Evolutionary conservation across 2,113 vertebrate species (phyloP).

Genomic region (Psilopsiagon aurifrons): DNA sequence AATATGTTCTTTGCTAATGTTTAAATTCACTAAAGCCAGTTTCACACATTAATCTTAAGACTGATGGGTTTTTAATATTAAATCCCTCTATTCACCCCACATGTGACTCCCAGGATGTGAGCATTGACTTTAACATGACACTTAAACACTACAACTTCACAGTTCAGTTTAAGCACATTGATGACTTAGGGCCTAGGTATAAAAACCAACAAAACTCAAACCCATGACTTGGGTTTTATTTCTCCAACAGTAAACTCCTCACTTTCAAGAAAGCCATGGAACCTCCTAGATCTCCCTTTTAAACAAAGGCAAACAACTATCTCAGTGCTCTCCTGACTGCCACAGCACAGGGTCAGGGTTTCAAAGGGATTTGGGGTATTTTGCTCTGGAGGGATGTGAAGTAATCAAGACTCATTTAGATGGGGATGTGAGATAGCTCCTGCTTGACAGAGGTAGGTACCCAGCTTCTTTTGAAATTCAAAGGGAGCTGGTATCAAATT

Average conservation of each 20-base stretch:
- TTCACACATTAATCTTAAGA: background rate
- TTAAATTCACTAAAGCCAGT: background rate
- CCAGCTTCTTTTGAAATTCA: constrained; percentile 53
- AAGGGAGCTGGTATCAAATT: constrained; percentile 50
- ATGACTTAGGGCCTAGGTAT: background rate
- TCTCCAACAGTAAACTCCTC: background rate
- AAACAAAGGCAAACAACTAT: constrained; percentile 9
- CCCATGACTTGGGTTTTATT: background rate
- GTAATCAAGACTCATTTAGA: constrained; percentile 55
- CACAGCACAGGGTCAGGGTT: background rate
- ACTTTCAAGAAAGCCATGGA: background rate
- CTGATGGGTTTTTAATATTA: background rate
- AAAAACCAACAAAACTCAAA: background rate
- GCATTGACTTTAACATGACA: background rate
- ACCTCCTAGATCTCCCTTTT: background rate
- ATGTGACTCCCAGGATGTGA: background rate
- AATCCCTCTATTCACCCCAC: background rate
- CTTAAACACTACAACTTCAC: background rate
- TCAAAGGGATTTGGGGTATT: constrained; percentile 39
- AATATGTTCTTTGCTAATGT: background rate
- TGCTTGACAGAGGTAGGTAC: constrained; percentile 32
- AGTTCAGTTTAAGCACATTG: background rate
- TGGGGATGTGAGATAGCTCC: constrained; percentile 56
- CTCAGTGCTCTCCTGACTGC: background rate
- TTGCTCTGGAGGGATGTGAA: constrained; percentile 26